These are phyloP conservation scores for Chymomyza amoena DNA, from an alignment of 2,888 invertebrate genomes.

Conservation along the genomic window DNA sequence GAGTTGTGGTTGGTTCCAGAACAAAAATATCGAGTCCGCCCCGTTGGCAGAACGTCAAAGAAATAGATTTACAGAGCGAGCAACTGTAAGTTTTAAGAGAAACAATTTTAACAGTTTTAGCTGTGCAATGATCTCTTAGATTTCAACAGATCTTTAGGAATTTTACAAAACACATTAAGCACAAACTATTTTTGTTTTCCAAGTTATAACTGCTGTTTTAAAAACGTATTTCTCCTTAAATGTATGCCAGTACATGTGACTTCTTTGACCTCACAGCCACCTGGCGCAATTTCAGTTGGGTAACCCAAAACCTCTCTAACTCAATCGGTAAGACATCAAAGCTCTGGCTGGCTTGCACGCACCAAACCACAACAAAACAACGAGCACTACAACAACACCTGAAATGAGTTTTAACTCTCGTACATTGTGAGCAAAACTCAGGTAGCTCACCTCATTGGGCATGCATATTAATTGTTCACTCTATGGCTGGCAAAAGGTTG, in stretches of 20 bases:
- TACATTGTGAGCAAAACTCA: neutral
- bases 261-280: neutral
- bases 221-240: neutral
- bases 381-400: neutral
- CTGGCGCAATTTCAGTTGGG: neutral
- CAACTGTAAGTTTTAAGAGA: too few relatives aligned
- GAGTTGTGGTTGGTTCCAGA: too few relatives aligned
- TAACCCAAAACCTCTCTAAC: neutral
- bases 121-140: too few relatives aligned
- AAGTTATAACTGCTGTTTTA: neutral
- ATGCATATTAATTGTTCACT: conserved; percentile 27
- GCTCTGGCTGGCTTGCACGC: neutral
- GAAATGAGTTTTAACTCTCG: neutral
- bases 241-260: neutral
- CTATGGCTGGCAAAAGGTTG: neutral
- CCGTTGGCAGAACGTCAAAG: too few relatives aligned
- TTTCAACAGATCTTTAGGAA: neutral
- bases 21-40: too few relatives aligned
- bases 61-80: too few relatives aligned
- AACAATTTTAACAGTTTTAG: too few relatives aligned
- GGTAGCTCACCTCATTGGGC: conserved; percentile 28
- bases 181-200: too few relatives aligned
- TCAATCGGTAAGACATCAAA: neutral
- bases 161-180: neutral
- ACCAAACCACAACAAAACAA: neutral